Base-by-base conservation (phyloP, 2,888 invertebrate genomes). In the Lottia gigantea region DNA sequence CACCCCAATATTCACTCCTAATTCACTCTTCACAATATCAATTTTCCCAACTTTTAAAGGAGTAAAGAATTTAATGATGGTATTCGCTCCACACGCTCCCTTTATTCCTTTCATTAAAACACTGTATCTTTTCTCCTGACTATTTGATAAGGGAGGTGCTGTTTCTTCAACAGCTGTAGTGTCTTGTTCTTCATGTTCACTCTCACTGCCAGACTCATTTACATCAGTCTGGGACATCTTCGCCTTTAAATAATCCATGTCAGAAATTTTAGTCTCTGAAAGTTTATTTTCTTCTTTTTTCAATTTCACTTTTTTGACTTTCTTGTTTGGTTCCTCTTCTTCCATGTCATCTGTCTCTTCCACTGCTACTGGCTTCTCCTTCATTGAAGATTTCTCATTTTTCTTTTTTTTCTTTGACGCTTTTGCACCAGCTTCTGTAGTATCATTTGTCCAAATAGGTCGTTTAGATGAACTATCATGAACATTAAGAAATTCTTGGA, bases 401-500 rank as follows among this genome's bases (percentile, higher is more conserved):
- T 82, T 92, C 91, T 23, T 86, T 89, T 91, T 91, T 92, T 4
- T 78, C 69, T 63, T 63, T 63, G 16, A 31, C 7, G 40, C 7
- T 23, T 55, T 55, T 46, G 79, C 80, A 64, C 55, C 46, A 15
- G 65, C 67, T 26, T 68, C 70, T 26, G 47, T 64, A 40, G 80
- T 81, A 82, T 92, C 92, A 84, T 92, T 92, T 25, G 87, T 90
- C 92, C 92, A 92, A 0, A 84, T 71, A 26, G 87, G 62, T 89
- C 85, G 86, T 2, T 68, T 75, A 8, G 74, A 64, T 11, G 76
- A 70, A 73, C 91, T 92, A 64, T 93, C 91, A 87, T 96, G 95
- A n/a, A 93, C 92, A 88, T 95, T 93, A 87, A 97, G 90, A 87
- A 96, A 98, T 87, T 97, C 96, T 75, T 92, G 90, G 90, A 98